Conservation (phyloP, 2,797 vertebrate genomes). For the Labeo calbasu region DNA sequence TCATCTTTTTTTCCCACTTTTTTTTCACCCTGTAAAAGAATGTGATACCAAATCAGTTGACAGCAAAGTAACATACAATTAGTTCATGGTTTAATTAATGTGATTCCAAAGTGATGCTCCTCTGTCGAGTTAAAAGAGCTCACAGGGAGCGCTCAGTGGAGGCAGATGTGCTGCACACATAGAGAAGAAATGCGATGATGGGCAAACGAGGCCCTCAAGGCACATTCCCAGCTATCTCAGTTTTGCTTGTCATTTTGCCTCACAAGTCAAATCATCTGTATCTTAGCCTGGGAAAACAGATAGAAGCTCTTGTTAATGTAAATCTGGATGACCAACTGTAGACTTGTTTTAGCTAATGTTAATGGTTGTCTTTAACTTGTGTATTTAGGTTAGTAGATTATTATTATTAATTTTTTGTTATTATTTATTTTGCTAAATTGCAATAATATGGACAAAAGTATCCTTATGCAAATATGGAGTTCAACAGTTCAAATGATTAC, state of each 20-base stretch:
- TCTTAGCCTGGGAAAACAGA: background rate
- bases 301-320: slow-evolving; percentile 10
- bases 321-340: background rate
- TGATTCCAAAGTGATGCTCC: slow-evolving; percentile 68
- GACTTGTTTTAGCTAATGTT: background rate
- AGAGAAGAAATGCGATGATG: slow-evolving; percentile 55
- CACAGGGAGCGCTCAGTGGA: slow-evolving; percentile 48
- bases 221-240: slow-evolving; percentile 46
- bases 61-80: slow-evolving; percentile 79
- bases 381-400: background rate
- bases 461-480: too few species aligned
- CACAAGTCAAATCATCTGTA: slow-evolving; percentile 46
- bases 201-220: slow-evolving; percentile 32
- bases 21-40: slow-evolving; percentile 53
- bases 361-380: background rate
- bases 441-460: background rate
- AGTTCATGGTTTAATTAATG: slow-evolving; percentile 81
- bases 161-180: slow-evolving; percentile 63
- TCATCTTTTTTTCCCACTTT: slow-evolving; percentile 38
- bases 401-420: too few species aligned
- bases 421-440: background rate
- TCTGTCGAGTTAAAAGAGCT: slow-evolving; percentile 66
- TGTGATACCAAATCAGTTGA: slow-evolving; percentile 78
- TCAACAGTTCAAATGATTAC: background rate
- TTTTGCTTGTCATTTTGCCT: slow-evolving; percentile 48